Base-by-base conservation (phyloP, 2,797 vertebrate species). In the Paedocypris micromegethes region DNA sequence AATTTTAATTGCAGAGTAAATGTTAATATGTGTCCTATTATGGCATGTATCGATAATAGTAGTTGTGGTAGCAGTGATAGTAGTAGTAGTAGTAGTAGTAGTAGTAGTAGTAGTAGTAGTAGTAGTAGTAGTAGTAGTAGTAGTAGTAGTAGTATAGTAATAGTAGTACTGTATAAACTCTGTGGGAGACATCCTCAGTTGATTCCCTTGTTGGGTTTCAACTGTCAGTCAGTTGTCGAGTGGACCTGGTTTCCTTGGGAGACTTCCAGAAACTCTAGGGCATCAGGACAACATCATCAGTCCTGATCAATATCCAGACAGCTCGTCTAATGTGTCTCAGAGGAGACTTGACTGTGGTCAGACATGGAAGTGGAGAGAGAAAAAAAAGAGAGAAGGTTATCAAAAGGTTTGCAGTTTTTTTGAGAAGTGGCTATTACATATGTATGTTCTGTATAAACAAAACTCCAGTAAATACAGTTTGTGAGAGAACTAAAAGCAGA, bases 291-390 rank as follows among this genome's bases (percentile, higher is more conserved):
- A 59, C 47, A 58, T 55, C 58, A 59, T 74, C 72, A 23, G 37
- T 58, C 61, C 59, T 50, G 70, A 78, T 76, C 76, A 62, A 76
- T 76, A 68, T 51, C 47, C 49, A 70, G 69, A 76, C 69, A 63
- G 58, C 40, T 68, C 23, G 39, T 71, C 67, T 65, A 58, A 47
- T 47, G 45, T 58, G 62, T 64, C 62, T 42, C 47, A 3, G 3
- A n/a, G 46, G 48, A 56, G 23, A 1, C 63, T 37, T 0, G 23
- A 49, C 43, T 40, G 45, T 64, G 45, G 45, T 53, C 60, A 68
- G 64, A 58, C 65, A 6, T 5, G 9, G 38, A 9, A 3, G 52
- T 37, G 40, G 49, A 45, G 5, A 51, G 44, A 48, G 37, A 48
- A 23, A 8, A 41, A 42, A 49, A 49, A 6, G 56, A 37, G 41